phyloP scores from a whole-genome alignment of 2,113 vertebrate genomes.

The Mionectes macconnelli region DNA sequence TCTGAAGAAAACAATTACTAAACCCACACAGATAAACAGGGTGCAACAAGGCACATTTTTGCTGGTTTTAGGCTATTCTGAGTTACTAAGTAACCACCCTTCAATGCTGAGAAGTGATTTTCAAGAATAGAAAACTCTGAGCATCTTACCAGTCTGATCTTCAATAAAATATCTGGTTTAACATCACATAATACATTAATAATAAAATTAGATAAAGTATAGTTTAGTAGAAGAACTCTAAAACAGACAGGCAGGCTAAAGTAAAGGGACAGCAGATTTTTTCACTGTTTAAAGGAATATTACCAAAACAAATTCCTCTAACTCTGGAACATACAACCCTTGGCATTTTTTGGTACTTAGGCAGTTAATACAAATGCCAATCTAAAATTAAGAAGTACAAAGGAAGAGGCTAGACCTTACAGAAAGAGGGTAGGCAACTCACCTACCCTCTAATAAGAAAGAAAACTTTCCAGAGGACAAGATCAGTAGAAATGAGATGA shows the following conservation, averaged over 20 bases:
- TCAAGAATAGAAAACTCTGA: background rate
- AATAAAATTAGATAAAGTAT: background rate
- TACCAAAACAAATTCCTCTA: background rate
- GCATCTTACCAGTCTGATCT: background rate
- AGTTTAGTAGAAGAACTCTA: background rate
- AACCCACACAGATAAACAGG: background rate
- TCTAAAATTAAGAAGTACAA: background rate
- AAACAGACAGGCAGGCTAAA: background rate
- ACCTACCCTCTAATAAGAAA: too few species aligned
- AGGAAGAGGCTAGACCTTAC: background rate
- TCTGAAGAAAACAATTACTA: background rate
- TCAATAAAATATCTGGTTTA: background rate
- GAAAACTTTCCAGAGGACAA: background rate
- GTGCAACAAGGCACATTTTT: background rate
- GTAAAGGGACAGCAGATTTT: background rate
- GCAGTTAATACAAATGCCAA: background rate
- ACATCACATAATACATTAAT: background rate
- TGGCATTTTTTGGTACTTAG: background rate
- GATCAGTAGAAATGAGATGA: background rate
- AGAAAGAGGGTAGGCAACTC: background rate
- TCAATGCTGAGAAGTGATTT: background rate
- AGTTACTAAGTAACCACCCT: background rate
- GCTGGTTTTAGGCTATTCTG: background rate
- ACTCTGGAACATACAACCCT: background rate
- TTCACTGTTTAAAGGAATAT: background rate